Evolutionary conservation across 2,888 invertebrate genomes (phyloP).

Genomic region (Uropetala carovei): DNA sequence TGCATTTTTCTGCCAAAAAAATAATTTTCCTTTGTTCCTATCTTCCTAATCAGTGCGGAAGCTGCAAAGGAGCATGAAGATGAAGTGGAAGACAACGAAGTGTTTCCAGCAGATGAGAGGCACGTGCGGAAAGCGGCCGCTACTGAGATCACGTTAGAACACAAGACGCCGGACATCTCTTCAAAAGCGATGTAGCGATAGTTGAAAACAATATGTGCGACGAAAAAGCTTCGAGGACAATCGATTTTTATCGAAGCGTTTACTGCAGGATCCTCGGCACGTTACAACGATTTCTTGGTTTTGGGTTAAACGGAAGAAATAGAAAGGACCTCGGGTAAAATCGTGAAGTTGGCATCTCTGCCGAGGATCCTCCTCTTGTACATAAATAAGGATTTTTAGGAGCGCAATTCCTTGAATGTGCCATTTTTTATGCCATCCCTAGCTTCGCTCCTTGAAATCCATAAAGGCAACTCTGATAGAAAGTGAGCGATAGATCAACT

Average conservation of each 20-base stretch:
- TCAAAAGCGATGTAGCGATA: conserved; percentile 7
- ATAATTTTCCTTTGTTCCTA: background rate
- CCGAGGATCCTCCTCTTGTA: background rate
- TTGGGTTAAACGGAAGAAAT: background rate
- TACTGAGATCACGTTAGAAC: conserved; percentile 30
- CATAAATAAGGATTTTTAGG: background rate
- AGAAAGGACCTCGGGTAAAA: too few species aligned
- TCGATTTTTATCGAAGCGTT: too few species aligned
- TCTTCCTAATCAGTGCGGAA: background rate
- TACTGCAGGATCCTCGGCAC: background rate
- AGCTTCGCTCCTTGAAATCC: background rate
- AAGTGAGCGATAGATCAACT: too few species aligned
- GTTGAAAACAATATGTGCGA: background rate
- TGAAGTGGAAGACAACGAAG: conserved; percentile 2
- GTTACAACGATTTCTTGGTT: too few species aligned
- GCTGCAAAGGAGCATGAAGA: conserved; percentile 46
- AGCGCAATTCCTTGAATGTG: conserved; percentile 2
- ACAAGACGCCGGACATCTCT: conserved; percentile 8
- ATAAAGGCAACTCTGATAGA: background rate
- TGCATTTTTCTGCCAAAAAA: background rate
- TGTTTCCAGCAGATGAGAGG: background rate
- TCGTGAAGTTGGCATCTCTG: background rate
- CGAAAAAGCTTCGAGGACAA: background rate
- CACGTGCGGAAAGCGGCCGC: background rate
- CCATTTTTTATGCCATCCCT: background rate